Conservation (phyloP, 1,140 invertebrate species). For the Semibalanus balanoides region DNA sequence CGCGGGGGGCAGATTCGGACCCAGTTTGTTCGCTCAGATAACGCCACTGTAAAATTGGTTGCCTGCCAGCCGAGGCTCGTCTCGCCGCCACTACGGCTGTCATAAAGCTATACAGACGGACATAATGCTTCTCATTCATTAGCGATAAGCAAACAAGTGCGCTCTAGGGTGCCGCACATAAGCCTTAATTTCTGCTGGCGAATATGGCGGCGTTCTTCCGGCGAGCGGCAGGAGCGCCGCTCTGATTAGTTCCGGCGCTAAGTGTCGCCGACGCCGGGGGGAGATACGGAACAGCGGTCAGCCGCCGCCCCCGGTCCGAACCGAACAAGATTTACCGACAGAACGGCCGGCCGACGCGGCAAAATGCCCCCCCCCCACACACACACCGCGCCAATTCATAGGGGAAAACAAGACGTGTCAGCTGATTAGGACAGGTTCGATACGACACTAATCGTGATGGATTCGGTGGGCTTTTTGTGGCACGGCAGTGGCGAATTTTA, state of each 20-base stretch:
- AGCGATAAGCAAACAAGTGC: slow-evolving; percentile 1
- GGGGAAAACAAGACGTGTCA: neutral
- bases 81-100: neutral
- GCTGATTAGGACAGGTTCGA: neutral
- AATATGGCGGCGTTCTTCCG: neutral
- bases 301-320: no score
- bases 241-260: neutral
- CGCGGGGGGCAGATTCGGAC: neutral
- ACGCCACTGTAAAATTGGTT: neutral
- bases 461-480: neutral
- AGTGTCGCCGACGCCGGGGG: neutral
- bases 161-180: neutral
- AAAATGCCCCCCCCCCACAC: neutral
- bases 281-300: no score
- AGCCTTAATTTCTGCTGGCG: neutral
- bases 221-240: neutral
- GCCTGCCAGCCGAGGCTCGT: neutral
- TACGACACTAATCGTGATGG: neutral
- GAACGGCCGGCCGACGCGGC: neutral
- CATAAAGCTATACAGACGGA: neutral
- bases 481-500: neutral
- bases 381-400: neutral
- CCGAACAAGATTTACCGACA: neutral
- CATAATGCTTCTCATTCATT: neutral
- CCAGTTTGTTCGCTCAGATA: neutral